Evolutionary conservation across 1,140 invertebrate genomes (phyloP).

Genomic region (Tetramorium simillimum): DNA sequence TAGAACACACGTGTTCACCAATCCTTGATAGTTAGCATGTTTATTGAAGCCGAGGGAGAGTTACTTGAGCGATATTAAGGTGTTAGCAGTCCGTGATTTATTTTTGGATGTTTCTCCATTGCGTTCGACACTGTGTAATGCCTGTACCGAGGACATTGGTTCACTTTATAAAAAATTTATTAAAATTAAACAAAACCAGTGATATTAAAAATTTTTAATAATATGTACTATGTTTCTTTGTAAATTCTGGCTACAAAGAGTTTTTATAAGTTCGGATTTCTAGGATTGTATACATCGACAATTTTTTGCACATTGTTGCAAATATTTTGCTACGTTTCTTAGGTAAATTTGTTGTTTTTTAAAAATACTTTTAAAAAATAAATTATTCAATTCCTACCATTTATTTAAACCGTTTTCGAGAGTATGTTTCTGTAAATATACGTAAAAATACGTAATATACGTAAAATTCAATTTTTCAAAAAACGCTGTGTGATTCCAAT

Average conservation of each 20-base stretch:
- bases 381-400: not conserved
- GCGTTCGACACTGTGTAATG: slow-evolving; percentile 13
- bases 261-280: not conserved
- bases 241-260: not conserved
- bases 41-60: slow-evolving; percentile 20
- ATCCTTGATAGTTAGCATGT: slow-evolving; percentile 52
- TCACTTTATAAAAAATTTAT: not conserved
- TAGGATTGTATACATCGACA: not conserved
- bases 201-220: slow-evolving; percentile 1
- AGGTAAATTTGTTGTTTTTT: not conserved
- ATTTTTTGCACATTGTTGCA: not conserved
- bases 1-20: slow-evolving; percentile 64
- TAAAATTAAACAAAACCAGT: slow-evolving; percentile 33
- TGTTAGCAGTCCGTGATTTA: slow-evolving; percentile 47
- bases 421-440: not conserved
- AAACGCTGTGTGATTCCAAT: not conserved
- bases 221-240: too few relatives aligned
- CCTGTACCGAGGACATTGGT: not conserved
- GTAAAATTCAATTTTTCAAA: not conserved
- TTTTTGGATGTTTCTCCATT: slow-evolving; percentile 49
- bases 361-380: not conserved
- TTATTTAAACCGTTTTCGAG: not conserved
- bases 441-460: not conserved
- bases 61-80: slow-evolving; percentile 35
- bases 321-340: not conserved